Percentiles rank a stretch among this genome's conserved stretches.
Evolutionary conservation across 2,888 invertebrate genomes (phyloP).

Genomic region (Oxytorus armatus): DNA sequence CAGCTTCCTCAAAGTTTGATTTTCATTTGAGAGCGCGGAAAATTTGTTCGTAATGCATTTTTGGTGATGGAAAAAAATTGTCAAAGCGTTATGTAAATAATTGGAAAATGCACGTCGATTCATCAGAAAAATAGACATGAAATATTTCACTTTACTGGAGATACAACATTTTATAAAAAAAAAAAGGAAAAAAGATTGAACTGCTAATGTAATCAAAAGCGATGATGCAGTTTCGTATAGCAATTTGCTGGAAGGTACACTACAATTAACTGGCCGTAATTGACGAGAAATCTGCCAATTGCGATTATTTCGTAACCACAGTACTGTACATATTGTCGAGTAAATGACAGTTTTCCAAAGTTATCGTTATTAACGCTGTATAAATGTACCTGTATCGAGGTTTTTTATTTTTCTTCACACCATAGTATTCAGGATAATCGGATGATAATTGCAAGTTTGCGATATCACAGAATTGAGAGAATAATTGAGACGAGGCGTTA

Average conservation of each 20-base stretch:
- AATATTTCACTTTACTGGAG: too few relatives aligned
- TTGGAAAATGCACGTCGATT: too few relatives aligned
- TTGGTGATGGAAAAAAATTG: too few relatives aligned
- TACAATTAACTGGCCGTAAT: constrained; percentile 9
- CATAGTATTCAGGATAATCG: constrained; percentile 68
- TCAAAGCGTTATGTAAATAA: too few relatives aligned
- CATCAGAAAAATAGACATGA: too few relatives aligned
- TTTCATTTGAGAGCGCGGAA: too few relatives aligned
- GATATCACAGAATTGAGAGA: constrained; percentile 45
- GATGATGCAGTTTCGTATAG: neutral
- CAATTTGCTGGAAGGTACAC: neutral
- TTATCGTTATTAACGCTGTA: neutral
- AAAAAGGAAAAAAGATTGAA: too few relatives aligned
- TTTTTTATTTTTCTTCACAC: constrained; percentile 35
- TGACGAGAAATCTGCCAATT: neutral
- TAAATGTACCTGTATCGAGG: neutral
- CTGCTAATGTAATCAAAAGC: neutral
- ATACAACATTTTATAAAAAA: neutral
- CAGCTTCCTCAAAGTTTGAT: too few relatives aligned
- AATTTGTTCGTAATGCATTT: too few relatives aligned
- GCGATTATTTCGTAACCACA: constrained; percentile 26
- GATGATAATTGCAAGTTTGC: constrained; percentile 66
- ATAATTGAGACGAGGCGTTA: constrained; percentile 55
- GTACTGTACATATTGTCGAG: constrained; percentile 19
- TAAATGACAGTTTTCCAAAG: constrained; percentile 20